A percentile compares a stretch with the other conserved stretches of the same genome.
Evolutionary conservation across 2,113 vertebrate species (phyloP).

Genomic region (Polypterus bichir): DNA sequence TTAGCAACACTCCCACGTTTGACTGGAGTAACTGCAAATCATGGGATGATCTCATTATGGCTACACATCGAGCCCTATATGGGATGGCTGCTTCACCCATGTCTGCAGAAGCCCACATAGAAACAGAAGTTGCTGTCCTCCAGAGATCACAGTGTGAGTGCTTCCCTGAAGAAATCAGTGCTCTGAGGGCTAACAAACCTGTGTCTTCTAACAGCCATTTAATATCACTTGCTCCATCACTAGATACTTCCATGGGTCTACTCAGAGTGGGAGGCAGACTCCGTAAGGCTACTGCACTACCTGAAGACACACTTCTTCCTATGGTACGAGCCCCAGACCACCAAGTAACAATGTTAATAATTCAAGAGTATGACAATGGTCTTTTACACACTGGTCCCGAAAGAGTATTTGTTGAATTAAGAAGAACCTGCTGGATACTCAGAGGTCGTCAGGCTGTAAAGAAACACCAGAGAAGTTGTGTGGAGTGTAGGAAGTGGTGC

Average conservation of each 20-base stretch:
- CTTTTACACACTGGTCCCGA: constrained; percentile 3
- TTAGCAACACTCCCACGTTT: no score
- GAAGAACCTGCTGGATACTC: constrained; percentile 12
- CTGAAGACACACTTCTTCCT: not conserved
- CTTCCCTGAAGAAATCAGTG: constrained; percentile 4
- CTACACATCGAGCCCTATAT: no score
- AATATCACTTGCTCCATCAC: not conserved
- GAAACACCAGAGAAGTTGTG: constrained; percentile 4
- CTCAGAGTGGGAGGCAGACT: constrained; percentile 9
- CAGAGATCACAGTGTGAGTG: constrained; percentile 3
- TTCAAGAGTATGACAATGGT: constrained; percentile 4
- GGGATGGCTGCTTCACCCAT: no score
- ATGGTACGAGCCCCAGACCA: constrained; percentile 11
- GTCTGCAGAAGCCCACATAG: not conserved
- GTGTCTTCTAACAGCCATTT: constrained; percentile 6
- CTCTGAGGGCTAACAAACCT: constrained; percentile 1
- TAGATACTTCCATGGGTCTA: not conserved
- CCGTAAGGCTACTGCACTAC: not conserved
- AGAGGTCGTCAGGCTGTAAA: constrained; percentile 1
- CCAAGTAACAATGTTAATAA: constrained; percentile 1
- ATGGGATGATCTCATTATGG: no score
- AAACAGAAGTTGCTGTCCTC: not conserved
- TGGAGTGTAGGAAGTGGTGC: constrained; percentile 5
- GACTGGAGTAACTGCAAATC: no score
- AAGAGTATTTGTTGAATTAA: constrained; percentile 6